A percentile compares a stretch with the other conserved stretches of the same genome.
Conservation (phyloP, 2,797 vertebrate species). For the Epinephelus malabaricus region DNA sequence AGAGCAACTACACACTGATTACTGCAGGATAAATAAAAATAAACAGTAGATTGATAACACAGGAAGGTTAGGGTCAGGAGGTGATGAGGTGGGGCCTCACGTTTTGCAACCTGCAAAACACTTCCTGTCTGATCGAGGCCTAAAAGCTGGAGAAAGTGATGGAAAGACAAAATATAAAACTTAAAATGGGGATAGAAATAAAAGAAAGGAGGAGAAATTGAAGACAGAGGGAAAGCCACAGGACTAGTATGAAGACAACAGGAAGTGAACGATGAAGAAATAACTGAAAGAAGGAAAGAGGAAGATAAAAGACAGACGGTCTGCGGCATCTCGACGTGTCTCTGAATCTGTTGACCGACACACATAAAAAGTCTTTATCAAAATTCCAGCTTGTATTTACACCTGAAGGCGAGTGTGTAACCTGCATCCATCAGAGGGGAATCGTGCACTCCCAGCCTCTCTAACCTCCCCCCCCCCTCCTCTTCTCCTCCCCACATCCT, state of each 20-base stretch:
- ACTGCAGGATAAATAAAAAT: too few relatives aligned
- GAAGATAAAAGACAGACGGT: not conserved
- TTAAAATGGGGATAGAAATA: too few relatives aligned
- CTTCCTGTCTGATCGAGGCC: too few relatives aligned
- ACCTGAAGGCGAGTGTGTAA: constrained; percentile 25
- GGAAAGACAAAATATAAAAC: too few relatives aligned
- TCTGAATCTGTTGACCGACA: not conserved
- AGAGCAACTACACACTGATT: too few relatives aligned
- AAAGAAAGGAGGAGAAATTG: too few relatives aligned
- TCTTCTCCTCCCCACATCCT: not conserved
- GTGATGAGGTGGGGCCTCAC: too few relatives aligned
- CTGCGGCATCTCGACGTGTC: not conserved
- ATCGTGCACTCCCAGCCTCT: not conserved
- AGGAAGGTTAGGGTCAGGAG: too few relatives aligned
- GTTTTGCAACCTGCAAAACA: too few relatives aligned
- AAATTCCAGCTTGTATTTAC: not conserved
- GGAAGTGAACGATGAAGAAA: not conserved
- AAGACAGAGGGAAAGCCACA: too few relatives aligned
- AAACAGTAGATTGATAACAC: too few relatives aligned
- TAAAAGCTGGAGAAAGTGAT: too few relatives aligned
- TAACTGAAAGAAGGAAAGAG: not conserved
- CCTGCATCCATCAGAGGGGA: constrained; percentile 17
- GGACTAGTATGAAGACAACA: not conserved
- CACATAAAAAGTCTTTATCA: not conserved
- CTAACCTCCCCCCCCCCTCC: not conserved